Conservation (phyloP, 2,797 vertebrate genomes). For the Echiichthys vipera region DNA sequence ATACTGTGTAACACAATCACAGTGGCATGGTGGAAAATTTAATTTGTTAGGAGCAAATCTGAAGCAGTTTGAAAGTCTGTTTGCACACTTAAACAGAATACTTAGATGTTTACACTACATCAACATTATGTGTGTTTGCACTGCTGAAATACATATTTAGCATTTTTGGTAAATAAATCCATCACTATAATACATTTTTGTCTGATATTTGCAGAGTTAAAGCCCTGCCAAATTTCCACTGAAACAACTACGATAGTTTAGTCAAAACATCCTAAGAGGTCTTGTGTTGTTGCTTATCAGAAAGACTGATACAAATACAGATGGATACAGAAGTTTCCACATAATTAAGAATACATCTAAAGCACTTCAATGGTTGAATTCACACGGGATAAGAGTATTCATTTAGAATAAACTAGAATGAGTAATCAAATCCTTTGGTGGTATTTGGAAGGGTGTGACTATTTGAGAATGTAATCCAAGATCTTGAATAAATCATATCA, state of each 20-base stretch:
- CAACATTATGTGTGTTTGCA: conserved; percentile 4
- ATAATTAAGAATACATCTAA: conserved; percentile 10
- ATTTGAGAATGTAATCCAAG: not conserved
- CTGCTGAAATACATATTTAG: conserved; percentile 29
- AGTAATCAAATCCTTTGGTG: not conserved
- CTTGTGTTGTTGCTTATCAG: conserved; percentile 6
- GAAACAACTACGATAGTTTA: conserved; percentile 10
- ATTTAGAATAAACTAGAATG: not conserved
- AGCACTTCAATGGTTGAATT: not conserved
- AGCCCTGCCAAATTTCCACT: not conserved
- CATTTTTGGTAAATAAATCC: conserved; percentile 5
- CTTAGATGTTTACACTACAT: conserved; percentile 10
- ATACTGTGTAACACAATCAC: too few species aligned
- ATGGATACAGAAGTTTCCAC: conserved; percentile 6
- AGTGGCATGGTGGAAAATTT: not conserved
- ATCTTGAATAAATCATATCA: not conserved
- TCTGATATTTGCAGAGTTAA: not conserved
- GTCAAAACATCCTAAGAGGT: conserved; percentile 14
- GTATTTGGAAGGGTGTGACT: not conserved
- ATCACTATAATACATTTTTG: not conserved
- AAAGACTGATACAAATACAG: conserved; percentile 8
- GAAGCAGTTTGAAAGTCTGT: not conserved
- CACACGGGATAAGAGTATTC: not conserved
- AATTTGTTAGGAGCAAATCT: conserved; percentile 6
- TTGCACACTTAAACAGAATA: conserved; percentile 7